These are phyloP conservation scores for Sycophila texana DNA, from an alignment of 2,888 invertebrate genomes.

Conservation along the genomic window DNA sequence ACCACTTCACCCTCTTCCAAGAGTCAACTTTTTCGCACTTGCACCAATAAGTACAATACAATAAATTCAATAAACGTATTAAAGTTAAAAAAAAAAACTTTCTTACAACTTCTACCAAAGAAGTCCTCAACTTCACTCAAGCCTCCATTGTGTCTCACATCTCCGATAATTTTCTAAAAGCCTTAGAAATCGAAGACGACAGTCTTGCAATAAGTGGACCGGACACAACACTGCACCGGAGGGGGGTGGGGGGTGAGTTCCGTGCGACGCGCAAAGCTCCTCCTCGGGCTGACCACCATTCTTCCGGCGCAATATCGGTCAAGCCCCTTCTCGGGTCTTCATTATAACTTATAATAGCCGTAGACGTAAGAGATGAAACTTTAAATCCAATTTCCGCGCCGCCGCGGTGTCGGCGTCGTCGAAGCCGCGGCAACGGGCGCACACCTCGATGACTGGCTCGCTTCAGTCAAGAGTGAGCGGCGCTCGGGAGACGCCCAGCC, in stretches of 20 bases:
- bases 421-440: constrained; percentile 9
- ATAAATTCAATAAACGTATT: no score
- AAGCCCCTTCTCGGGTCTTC: constrained; percentile 45
- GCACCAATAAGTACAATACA: no score
- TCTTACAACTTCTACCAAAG: no score
- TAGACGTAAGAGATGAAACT: constrained; percentile 39
- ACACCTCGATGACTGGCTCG: not conserved
- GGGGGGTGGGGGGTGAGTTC: no score
- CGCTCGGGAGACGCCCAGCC: not conserved
- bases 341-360: constrained; percentile 53
- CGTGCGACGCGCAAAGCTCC: not conserved
- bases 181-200: no score
- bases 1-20: no score
- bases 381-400: constrained; percentile 52
- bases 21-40: no score
- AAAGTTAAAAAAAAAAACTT: no score
- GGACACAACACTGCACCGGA: not conserved
- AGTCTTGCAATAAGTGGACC: not conserved
- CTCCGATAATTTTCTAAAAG: not conserved
- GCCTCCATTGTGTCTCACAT: not conserved
- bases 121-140: no score
- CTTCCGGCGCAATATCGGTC: constrained; percentile 46
- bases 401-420: not conserved
- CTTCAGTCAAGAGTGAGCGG: constrained; percentile 13
- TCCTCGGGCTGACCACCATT: no score